Base-by-base conservation (phyloP, 2,113 vertebrate genomes). In the Tylochromis polylepis region DNA sequence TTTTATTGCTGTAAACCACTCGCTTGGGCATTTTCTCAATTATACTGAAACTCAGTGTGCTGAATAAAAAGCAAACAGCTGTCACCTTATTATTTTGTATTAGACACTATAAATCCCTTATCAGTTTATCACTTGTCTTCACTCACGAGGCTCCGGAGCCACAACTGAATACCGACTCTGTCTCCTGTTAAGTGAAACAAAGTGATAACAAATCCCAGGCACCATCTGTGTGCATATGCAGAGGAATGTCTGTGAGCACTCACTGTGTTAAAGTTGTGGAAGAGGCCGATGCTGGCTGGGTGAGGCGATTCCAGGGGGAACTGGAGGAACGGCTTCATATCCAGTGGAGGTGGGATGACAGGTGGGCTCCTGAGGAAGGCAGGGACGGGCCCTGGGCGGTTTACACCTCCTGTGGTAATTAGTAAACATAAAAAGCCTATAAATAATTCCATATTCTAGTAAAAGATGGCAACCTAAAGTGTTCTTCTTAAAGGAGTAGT, bases 291-390 rank as follows among this genome's bases (percentile, higher is more conserved):
- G 80, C 86, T 79, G 86, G 94, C 93, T 0, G 93, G 94, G 60
- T 95, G 95, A 27, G 92, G 93, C 0, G 94, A 89, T 36, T 96
- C 95, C 93, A 96, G 46, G 22, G 95, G 94, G 81, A 96, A 95
- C 93, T 95, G 96, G 29, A 96, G 95, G 86, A 96, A 96, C 62
- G 86, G 94, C 85, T 96, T 96, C 93, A 96, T 91, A 81, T 96
- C 96, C 87, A 96, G 91, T 0, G 91, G 92, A 29, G 93, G 3
- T 16, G 92, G 93, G 57, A 96, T 79, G 87, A 95, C 87, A 43
- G 93, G 57, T 4, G 95, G 95, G 88, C 90, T 96, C 93, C 95
- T 93, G 88, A 96, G 92, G 93, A 96, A 96, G 79, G 95, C 93
- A 89, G 96, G 95, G 92, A 96, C 89, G 86, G 95, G 91, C 90